Percentiles rank a stretch among this genome's conserved stretches.
Conservation (phyloP, 2,888 invertebrate species). For the Lithophane leautieri region DNA sequence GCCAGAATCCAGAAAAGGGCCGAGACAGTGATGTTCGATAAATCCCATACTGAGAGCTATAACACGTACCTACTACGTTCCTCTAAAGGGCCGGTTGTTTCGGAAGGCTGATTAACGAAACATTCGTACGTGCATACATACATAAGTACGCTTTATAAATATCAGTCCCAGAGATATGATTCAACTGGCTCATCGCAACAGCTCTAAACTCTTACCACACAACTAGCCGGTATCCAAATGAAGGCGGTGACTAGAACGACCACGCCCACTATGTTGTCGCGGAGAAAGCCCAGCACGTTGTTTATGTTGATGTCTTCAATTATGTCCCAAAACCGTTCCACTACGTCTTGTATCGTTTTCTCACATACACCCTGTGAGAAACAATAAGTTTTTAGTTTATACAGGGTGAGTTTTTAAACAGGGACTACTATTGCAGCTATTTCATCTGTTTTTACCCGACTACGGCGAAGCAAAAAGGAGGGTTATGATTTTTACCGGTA, state of each 20-base stretch:
- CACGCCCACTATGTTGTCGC: conserved; percentile 98
- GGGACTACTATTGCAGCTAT: background rate
- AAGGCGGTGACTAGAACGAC: conserved; percentile 97
- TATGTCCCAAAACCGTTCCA: conserved; percentile 99
- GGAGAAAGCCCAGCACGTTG: conserved; percentile 96
- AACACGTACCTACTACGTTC: background rate
- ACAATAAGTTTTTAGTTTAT: background rate
- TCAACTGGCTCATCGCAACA: background rate
- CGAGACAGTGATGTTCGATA: background rate
- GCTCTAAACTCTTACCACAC: conserved; percentile 87
- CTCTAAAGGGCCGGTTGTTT: too few relatives aligned
- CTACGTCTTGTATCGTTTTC: conserved; percentile 98
- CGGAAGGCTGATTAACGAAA: too few relatives aligned
- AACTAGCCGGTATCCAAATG: conserved; percentile 98
- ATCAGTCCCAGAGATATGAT: background rate
- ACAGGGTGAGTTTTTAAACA: background rate
- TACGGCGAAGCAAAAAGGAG: too few relatives aligned
- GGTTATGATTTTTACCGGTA: too few relatives aligned
- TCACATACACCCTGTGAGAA: conserved; percentile 96
- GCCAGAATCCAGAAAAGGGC: background rate
- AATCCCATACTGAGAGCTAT: background rate
- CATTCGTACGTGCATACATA: too few relatives aligned
- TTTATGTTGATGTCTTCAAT: conserved; percentile 99
- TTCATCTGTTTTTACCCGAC: too few relatives aligned
- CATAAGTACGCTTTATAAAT: background rate